Base-by-base conservation (phyloP, 37 sponge, comb jelly and placozoan genomes). In the Crambe crambe region DNA sequence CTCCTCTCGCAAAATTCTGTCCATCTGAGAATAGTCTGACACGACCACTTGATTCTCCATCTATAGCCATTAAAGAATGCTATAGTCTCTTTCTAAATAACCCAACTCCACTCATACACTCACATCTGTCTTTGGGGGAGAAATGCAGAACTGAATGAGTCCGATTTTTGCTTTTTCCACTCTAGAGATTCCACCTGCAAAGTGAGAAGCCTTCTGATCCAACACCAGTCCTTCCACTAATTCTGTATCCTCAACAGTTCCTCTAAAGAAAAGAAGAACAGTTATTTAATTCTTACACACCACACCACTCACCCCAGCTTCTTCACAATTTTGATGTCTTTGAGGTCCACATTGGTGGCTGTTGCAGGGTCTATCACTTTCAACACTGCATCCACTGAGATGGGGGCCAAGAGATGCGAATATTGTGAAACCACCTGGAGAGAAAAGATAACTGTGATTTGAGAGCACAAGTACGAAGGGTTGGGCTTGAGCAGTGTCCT, bases 1-100 rank as follows among this genome's bases (percentile, higher is more conserved):
- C 89, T 99, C 99, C 66, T 99, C 99, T 27, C 95, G 70, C 40
- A 99, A 75, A 42, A 99, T 90, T 6, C 99, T 87, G 86, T 99
- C 99, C 99, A 99, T 99, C 66, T 99, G 99, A 23, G 93, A 89
- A 80, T 99, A 99, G 82, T 99, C 99, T 10, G 95, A 94, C 51
- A 99, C 92, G 17, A 99, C 79, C 75, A 99, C 99, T 64, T 99
- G 97, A 68, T 91, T 94, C 73, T 99, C 99, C 99, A 99, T 99
- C 91, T 95, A 42, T 34, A n/a, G n/a, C n/a, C n/a, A n/a, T 21
- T 37, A 60, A 60, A 20, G 27, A 22, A 60, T 29, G 5, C 25
- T 62, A 30, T 8, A 29, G 38, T 26, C 70, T 37, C 37, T 62
- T 27, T 30, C 15, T 20, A 62, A 29, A 18, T 62, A 23, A 23